These are phyloP conservation scores for Pangasianodon gigas DNA, from an alignment of 2,113 vertebrate genomes.

Conservation along the genomic window DNA sequence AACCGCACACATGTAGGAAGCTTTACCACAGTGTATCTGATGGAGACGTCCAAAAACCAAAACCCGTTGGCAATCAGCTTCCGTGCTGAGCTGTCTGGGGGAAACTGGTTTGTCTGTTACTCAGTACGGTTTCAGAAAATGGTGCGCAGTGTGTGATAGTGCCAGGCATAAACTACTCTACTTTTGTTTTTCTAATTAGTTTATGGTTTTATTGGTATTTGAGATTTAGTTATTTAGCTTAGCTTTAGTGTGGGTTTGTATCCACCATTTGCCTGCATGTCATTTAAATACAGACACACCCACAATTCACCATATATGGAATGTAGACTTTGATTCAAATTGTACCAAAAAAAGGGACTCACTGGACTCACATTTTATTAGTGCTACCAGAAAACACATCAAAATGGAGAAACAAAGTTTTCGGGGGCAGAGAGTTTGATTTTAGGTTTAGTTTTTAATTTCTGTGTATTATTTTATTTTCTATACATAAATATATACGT, in stretches of 20 bases:
- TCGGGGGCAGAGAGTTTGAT: too few species aligned
- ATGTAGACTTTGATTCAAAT: not conserved
- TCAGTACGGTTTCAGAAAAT: conserved; percentile 16
- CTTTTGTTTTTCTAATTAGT: not conserved
- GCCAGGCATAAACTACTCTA: not conserved
- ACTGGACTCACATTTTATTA: too few species aligned
- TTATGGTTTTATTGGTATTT: not conserved
- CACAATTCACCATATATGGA: not conserved
- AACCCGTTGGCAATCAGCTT: conserved; percentile 18
- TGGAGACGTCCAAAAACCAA: not conserved
- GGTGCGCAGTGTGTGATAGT: not conserved
- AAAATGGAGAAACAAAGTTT: too few species aligned
- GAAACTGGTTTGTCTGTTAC: not conserved
- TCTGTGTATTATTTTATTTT: too few species aligned
- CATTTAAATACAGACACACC: not conserved
- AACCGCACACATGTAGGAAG: not conserved
- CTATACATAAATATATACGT: too few species aligned
- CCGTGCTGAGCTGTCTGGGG: conserved; percentile 25
- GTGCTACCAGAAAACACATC: too few species aligned
- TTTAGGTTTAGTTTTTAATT: too few species aligned
- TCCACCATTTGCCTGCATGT: not conserved
- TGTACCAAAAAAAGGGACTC: too few species aligned
- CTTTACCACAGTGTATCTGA: not conserved
- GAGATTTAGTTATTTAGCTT: not conserved
- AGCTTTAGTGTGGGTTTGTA: not conserved